Conservation (phyloP, 1,140 invertebrate species). For the Armadillidium nasatum region DNA sequence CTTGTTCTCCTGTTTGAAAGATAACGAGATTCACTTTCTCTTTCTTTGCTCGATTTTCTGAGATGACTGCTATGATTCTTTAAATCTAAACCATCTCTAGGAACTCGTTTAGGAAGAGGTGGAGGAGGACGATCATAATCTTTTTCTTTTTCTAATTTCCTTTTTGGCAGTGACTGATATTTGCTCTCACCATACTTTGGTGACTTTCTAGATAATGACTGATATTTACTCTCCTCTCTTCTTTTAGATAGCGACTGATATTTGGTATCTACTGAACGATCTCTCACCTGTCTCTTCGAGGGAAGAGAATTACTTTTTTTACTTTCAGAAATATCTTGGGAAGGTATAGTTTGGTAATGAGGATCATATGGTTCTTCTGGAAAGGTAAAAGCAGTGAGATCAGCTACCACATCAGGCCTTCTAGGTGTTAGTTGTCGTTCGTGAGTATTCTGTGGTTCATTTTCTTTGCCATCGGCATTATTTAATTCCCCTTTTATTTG, state of each 20-base stretch:
- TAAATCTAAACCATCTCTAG: background rate
- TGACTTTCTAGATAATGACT: slow-evolving; percentile 26
- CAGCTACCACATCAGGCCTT: background rate
- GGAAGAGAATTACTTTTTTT: slow-evolving; percentile 3
- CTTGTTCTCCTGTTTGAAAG: background rate
- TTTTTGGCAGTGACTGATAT: slow-evolving; percentile 33
- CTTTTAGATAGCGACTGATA: slow-evolving; percentile 33
- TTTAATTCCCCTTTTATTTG: slow-evolving; percentile 3
- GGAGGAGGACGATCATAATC: slow-evolving; percentile 1
- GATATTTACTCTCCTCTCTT: slow-evolving; percentile 28
- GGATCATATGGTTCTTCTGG: background rate
- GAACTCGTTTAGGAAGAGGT: background rate
- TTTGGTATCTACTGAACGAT: background rate
- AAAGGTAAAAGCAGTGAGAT: background rate
- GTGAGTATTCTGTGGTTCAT: slow-evolving; percentile 23
- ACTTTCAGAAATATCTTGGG: background rate
- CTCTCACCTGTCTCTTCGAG: background rate
- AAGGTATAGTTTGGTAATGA: background rate
- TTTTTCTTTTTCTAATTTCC: slow-evolving; percentile 13
- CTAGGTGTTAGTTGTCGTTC: background rate
- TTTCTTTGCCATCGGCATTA: slow-evolving; percentile 25
- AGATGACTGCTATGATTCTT: background rate
- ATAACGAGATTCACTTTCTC: slow-evolving; percentile 3
- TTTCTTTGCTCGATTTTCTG: slow-evolving; percentile 14
- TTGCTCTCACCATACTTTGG: slow-evolving; percentile 35